These are phyloP conservation scores for Colletes gigas DNA, from an alignment of 1,140 invertebrate species.

Conservation along the genomic window DNA sequence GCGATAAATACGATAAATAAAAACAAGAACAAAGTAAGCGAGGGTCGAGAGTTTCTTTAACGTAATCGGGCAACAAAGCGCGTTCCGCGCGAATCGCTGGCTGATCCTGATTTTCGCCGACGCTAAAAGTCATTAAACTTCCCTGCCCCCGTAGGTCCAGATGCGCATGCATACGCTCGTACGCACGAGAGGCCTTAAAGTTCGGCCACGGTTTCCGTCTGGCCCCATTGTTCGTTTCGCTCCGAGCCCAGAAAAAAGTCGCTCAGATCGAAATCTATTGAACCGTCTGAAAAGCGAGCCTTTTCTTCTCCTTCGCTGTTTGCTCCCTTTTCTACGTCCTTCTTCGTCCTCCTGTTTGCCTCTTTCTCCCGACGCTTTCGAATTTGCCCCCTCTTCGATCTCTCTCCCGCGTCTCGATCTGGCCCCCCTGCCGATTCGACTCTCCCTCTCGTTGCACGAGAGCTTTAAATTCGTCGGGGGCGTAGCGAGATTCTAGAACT, in stretches of 20 bases:
- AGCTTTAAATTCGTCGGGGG: conserved; percentile 22
- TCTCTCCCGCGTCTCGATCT: conserved; percentile 6
- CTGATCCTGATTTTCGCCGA: conserved; percentile 40
- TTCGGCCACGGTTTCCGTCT: conserved; percentile 66
- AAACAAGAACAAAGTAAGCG: not conserved
- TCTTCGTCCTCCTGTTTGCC: conserved; percentile 35
- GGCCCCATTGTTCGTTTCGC: conserved; percentile 65
- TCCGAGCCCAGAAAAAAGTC: conserved; percentile 56
- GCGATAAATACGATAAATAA: too few species aligned
- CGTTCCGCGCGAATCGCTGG: not conserved
- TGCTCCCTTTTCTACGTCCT: conserved; percentile 36
- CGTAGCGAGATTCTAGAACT: conserved; percentile 7
- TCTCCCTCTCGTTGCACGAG: not conserved
- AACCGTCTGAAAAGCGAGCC: conserved; percentile 66
- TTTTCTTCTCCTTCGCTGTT: conserved; percentile 36
- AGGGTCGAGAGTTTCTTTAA: not conserved
- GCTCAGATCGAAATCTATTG: conserved; percentile 68
- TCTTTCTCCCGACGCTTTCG: conserved; percentile 25
- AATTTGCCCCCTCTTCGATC: not conserved
- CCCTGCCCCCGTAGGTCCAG: conserved; percentile 33
- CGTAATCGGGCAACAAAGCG: conserved; percentile 7
- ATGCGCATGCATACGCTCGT: conserved; percentile 10
- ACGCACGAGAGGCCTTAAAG: conserved; percentile 46
- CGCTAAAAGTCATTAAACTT: conserved; percentile 48
- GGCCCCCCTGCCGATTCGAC: not conserved